Evolutionary conservation across 2,113 vertebrate species (phyloP).

Genomic region (Caranx ignobilis): DNA sequence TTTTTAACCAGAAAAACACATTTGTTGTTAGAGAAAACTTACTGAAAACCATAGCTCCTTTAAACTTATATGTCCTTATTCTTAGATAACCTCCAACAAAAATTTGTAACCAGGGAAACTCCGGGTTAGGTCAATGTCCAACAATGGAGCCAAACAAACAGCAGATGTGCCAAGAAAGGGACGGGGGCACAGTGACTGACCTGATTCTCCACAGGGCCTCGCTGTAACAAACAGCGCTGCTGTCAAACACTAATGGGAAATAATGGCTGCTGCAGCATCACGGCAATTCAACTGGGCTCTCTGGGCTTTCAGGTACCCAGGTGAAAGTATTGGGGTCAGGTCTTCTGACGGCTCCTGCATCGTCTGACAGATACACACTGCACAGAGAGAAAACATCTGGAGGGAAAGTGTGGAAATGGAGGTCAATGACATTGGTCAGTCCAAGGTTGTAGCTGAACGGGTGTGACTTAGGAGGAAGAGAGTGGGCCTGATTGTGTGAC

Average conservation of each 20-base stretch:
- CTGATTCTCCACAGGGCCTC: slow-evolving; percentile 42
- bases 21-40: no score
- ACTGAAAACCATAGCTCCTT: no score
- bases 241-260: slow-evolving; percentile 69
- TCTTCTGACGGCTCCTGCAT: slow-evolving; percentile 16
- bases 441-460: neutral
- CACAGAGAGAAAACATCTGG: slow-evolving; percentile 29
- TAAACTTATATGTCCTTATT: neutral
- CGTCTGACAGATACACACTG: slow-evolving; percentile 26
- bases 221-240: slow-evolving; percentile 35
- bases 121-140: neutral
- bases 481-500: neutral
- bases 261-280: slow-evolving; percentile 52
- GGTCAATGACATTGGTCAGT: neutral
- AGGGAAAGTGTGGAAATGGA: neutral
- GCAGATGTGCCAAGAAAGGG: slow-evolving; percentile 16
- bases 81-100: slow-evolving; percentile 31
- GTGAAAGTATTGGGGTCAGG: slow-evolving; percentile 58
- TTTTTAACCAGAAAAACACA: no score
- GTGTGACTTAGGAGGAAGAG: neutral
- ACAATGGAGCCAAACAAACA: neutral
- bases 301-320: slow-evolving; percentile 2
- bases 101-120: neutral
- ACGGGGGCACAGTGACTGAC: slow-evolving; percentile 13
- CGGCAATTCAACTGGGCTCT: neutral